Evolutionary conservation across 2,113 vertebrate species (phyloP), one percentile per base, ranked within the genome.

Genomic region (Apistogramma diplotaenia): DNA sequence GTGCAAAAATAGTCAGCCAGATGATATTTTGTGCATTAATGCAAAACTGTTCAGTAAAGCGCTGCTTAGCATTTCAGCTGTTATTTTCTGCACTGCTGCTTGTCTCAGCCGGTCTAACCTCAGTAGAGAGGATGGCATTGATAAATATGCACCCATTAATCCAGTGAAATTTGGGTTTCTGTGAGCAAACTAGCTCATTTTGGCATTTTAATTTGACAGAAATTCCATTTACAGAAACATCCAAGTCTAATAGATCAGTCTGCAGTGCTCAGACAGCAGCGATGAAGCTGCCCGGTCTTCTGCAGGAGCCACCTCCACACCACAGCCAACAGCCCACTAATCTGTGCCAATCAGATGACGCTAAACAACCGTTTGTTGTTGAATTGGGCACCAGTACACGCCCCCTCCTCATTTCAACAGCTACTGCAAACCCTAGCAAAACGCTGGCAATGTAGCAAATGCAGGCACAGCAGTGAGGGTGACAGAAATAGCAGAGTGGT

Each of bases 401-500:
- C 85, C 84, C 83, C 87, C 76, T 77, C 86, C 86, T 87, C 88
- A 62, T 83, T 88, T 84, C 89, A 78, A 77, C 80, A 89, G 74
- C 62, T 80, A 74, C 84, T 79, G 82, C 82, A 87, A 83, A 90
- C 88, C 87, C 89, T 15, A 35, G 83, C 76, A 81, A 90, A 91
- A 84, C 13, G 81, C 78, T 83, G 83, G 82, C 87, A 78, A 81
- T 3, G 27, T 71, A 59, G 83, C 65, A 71, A 61, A 81, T 67
- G 86, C 87, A 84, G 79, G 67, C 90, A 19, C 58, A 74, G 78
- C 84, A 81, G 82, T 19, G 73, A 87, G 65, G 87, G 62, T 85
- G 93, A 95, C 92, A 81, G 92, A 94, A 95, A 92, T 93, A 94
- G 92, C 88, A 58, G 87, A 85, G 92, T 83, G 89, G 84, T 85